Conservation (phyloP, 2,888 invertebrate species). For the Cephus pygmeus region DNA sequence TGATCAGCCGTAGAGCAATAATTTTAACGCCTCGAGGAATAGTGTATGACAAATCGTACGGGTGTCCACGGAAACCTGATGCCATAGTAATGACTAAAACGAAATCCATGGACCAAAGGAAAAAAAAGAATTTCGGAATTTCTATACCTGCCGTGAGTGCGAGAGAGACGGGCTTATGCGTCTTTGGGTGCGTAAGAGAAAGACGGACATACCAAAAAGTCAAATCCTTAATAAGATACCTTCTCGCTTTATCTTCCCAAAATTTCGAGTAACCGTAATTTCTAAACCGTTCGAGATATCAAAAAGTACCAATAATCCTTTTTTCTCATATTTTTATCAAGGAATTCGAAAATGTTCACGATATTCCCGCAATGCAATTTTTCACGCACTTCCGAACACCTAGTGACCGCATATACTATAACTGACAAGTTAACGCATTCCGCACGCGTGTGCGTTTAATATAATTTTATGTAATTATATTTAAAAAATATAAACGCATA, state of each 20-base stretch:
- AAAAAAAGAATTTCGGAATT: neutral
- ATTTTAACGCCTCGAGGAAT: no score
- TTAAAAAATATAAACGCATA: neutral
- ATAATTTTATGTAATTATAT: neutral
- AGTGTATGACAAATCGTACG: no score
- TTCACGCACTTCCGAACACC: neutral
- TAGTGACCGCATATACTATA: neutral
- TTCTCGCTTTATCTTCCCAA: neutral
- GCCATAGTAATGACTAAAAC: neutral
- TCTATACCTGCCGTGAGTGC: no score
- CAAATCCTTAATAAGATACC: neutral
- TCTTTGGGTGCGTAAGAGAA: no score
- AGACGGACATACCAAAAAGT: neutral
- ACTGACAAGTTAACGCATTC: neutral
- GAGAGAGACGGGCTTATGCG: no score
- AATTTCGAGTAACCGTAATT: neutral
- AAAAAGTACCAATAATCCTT: neutral
- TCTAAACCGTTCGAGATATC: neutral
- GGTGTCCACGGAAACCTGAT: no score
- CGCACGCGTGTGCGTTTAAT: no score
- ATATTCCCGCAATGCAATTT: neutral
- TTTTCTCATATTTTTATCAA: neutral
- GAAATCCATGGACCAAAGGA: neutral
- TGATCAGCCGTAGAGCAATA: no score
- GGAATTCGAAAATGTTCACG: no score